Base-by-base conservation (phyloP, 2,888 invertebrate genomes). In the Drosophila cyrtoloma region DNA sequence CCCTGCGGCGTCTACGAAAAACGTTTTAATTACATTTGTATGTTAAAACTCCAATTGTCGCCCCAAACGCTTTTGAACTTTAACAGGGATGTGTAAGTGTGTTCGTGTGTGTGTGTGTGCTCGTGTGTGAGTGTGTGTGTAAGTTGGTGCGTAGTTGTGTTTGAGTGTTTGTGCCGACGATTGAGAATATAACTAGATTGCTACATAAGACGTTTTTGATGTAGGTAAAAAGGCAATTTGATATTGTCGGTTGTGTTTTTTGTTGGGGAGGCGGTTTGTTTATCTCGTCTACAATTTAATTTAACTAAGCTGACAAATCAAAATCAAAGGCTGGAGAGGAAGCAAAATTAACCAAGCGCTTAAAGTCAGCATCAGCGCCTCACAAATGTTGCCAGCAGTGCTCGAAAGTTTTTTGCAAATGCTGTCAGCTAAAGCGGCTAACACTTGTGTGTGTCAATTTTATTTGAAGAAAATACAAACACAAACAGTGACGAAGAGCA, bases 21-120 rank as follows among this genome's bases (percentile, higher is more conserved):
- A 88, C 87, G 90, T 87, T 90, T 86, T 89, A 89, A 89, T 89
- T 89, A 90, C 89, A 89, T 90, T 89, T 89, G 89, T 87, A 85
- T 89, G 89, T 90, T 89, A 90, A 86, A 89, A 89, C 86, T 90
- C 85, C 90, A 89, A 88, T 87, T 87, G 87, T 84, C 84, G 91
- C 77, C 75, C 62, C 79, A 80, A 87, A 90, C 82, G 91, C 84
- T 87, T 87, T 87, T 87, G 82, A 87, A 87, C 87, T 87, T 90
- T 87, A 78, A 75, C 75, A 72, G 83, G 88, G 42, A 32, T 42
- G 84, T 81, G 59, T 62, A 61, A 55, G 50, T 60, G 58, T 60
- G 50, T 30, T 50, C 47, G 50, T 56, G n/a, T 14, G n/a, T 14
- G 55, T 58, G 3, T 58, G 57, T 63, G 6, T 44, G 22, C 5